phyloP scores from a whole-genome alignment of 2,888 invertebrate species.

The Helobdella robusta region DNA sequence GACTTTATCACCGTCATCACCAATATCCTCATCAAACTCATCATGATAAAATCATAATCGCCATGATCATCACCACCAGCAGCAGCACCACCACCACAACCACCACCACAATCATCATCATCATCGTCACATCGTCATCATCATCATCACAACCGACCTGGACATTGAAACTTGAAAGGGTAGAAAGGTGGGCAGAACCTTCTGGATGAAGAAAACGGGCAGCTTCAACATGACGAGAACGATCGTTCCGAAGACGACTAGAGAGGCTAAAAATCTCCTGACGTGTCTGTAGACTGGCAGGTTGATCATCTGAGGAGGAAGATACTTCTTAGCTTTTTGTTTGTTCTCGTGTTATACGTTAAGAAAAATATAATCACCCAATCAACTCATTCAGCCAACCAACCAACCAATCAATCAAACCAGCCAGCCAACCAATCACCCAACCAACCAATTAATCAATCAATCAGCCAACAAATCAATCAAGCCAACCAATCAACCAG shows the following conservation, averaged over 20 bases:
- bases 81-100: too few species aligned
- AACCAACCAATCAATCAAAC: neutral
- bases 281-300: constrained; percentile 82
- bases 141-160: constrained; percentile 39
- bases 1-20: neutral
- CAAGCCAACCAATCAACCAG: neutral
- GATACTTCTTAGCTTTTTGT: neutral
- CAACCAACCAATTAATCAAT: neutral
- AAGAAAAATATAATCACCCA: neutral
- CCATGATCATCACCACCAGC: neutral
- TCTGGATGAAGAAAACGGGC: constrained; percentile 75
- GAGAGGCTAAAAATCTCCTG: constrained; percentile 78
- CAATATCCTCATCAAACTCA: neutral
- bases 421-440: neutral
- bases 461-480: neutral
- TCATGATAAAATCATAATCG: neutral
- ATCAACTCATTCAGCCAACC: neutral
- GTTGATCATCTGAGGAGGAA: constrained; percentile 76
- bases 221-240: constrained; percentile 92
- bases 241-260: constrained; percentile 78
- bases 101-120: too few species aligned
- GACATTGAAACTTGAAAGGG: constrained; percentile 79
- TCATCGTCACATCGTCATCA: too few species aligned
- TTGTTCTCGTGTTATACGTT: neutral
- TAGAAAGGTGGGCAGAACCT: constrained; percentile 66